A percentile compares a stretch with the other conserved stretches of the same genome.
phyloP scores from a whole-genome alignment of 2,797 vertebrate species.

The Onychomys leucogaster region DNA sequence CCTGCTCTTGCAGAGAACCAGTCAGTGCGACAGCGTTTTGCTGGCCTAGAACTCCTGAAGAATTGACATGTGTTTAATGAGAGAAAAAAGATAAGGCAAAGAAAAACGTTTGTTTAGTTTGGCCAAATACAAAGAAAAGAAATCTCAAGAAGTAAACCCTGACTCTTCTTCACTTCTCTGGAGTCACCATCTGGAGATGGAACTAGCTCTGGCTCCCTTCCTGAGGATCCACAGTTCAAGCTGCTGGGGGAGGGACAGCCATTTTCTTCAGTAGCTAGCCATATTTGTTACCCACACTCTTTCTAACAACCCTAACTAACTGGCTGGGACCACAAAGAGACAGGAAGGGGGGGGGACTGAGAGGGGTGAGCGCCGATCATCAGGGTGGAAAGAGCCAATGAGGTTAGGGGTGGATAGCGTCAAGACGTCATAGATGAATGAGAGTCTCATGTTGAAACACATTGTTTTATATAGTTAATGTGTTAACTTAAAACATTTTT shows the following conservation, averaged over 20 bases:
- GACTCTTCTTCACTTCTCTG: neutral
- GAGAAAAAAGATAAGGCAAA: neutral
- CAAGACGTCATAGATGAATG: neutral
- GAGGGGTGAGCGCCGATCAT: too few species aligned
- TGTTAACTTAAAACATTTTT: neutral
- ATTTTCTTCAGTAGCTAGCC: neutral
- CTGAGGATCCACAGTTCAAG: neutral
- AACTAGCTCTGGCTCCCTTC: neutral
- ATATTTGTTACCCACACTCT: neutral
- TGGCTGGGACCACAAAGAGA: neutral
- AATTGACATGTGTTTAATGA: neutral
- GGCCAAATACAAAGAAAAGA: neutral
- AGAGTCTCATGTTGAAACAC: neutral
- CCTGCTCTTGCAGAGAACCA: neutral
- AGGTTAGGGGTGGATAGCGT: neutral
- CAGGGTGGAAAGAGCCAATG: too few species aligned
- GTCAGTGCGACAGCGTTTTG: neutral
- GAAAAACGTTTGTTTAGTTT: neutral
- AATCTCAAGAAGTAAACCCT: neutral
- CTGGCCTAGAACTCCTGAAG: neutral
- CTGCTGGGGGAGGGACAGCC: neutral
- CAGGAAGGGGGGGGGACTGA: neutral
- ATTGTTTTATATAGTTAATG: neutral
- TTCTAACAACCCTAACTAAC: neutral
- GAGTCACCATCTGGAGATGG: neutral